Evolutionary conservation across 2,888 invertebrate genomes (phyloP), one percentile per base, ranked within the genome.

Genomic region (Glyphotaelius pellucidus): DNA sequence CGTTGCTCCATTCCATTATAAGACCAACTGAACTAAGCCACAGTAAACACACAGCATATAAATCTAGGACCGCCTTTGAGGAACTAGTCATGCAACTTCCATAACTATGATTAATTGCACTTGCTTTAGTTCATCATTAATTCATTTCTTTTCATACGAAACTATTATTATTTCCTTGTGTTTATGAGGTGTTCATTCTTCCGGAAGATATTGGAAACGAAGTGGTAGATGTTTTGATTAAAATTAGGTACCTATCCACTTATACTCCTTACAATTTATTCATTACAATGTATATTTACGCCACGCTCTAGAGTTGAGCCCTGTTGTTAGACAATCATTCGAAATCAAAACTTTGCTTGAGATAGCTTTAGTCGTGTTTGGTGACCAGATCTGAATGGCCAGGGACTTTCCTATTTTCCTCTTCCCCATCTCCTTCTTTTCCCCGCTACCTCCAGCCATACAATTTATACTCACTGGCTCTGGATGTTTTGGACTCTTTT

Each of bases 31-130:
- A 90, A 90, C 35, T 90, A 35, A 89, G 79, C 42, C 86, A n/a
- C 86, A 67, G 25, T 67, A 67, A 67, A 67, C 67, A 67, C n/a
- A 67, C 67, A 67, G 67, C 67, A 42, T 38, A 85, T 85, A 35
- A 85, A 85, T 85, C 38, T 38, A 86, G 86, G 25, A 19, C 47
- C 42, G 84, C 32, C 19, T 30, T 11, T 85, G 30, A 30, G 42
- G 79, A 88, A 35, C 88, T 89, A 79, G 79, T 79, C 88, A 35
- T 89, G 88, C 88, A 79, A 79, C 88, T 79, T 32, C 67, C 88
- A 35, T 25, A 32, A 35, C 31, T 35, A 35, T 89, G 88, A 89
- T 89, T 89, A 79, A 89, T 89, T 89, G 88, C 88, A 35, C n/a
- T 89, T n/a, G 31, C 5, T 38, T 3, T 32, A n/a, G 79, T 32